Conservation (phyloP, 2,797 vertebrate genomes). For the Melanotaenia boesemani region DNA sequence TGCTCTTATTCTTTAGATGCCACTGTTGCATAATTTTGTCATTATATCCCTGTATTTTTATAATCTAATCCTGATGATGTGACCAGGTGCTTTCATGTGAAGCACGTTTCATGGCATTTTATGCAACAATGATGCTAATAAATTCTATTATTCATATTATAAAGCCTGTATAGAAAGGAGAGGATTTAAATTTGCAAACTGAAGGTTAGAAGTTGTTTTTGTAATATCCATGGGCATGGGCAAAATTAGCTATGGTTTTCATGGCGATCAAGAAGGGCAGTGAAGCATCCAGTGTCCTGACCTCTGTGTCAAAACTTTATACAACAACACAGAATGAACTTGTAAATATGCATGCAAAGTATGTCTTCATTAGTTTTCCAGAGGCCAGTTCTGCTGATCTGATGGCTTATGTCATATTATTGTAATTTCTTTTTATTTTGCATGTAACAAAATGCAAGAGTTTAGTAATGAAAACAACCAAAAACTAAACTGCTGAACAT, state of each 20-base stretch:
- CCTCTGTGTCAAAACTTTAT: slow-evolving; percentile 20
- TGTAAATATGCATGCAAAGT: neutral
- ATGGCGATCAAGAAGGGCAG: slow-evolving; percentile 30
- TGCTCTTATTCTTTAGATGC: no score
- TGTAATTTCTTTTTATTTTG: neutral
- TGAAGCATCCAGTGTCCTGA: slow-evolving; percentile 29
- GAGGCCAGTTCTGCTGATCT: neutral
- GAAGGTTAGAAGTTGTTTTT: neutral
- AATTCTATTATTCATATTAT: neutral
- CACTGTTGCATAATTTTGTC: no score
- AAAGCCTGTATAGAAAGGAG: neutral
- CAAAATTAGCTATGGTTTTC: slow-evolving; percentile 38
- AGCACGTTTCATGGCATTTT: neutral
- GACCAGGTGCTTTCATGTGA: no score
- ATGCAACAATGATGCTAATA: neutral
- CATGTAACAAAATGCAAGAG: neutral
- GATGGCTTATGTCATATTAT: neutral
- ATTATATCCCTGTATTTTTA: no score
- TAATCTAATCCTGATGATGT: no score
- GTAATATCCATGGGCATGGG: slow-evolving; percentile 2
- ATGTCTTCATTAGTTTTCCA: neutral
- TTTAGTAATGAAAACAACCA: neutral
- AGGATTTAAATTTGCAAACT: slow-evolving; percentile 24
- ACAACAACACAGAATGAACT: neutral
- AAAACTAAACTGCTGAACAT: neutral